Base-by-base conservation (phyloP, 2,888 invertebrate genomes). In the Nomada ferruginata region DNA sequence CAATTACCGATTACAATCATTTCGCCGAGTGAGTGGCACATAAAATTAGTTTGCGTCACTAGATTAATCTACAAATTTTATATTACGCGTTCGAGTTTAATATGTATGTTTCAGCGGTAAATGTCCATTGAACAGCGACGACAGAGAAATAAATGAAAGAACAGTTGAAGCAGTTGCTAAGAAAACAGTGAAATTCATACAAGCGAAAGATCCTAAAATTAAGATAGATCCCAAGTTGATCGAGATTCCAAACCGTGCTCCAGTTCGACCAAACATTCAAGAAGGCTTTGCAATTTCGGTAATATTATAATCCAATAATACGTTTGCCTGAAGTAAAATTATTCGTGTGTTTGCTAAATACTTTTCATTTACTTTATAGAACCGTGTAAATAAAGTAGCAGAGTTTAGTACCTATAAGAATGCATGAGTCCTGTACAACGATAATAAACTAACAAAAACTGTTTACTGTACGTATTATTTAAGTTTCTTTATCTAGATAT, bases 1-100 rank as follows among this genome's bases (percentile, higher is more conserved):
- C 94, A 15, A 94, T 95, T 18, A 93, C 90, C 1, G 94, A 94
- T 89, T 96, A 96, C 86, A 82, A 83, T 1, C 96, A 96, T 91
- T 96, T 96, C 82, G 92, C 94, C 80, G 94, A 1, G 42, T 52
- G 11, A 53, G 53, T 61, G 23, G 42, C 20, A 50, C 18, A 2
- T 36, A 15, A 15, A 29, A 20, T 13, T 20, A 52, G 29, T n/a
- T 53, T 13, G 13, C 20, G n/a, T 13, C 15, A 10, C 44, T 47
- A 18, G 13, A 26, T 11, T 64, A 50, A 26, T 23, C 18, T 5
- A 5, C 20, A 60, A 52, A 36, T 52, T 68, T 36, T 50, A 18
- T 10, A 23, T 26, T 55, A 20, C 50, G 26, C 42, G 29, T 63
- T 47, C 60, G 63, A 36, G 47, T 71, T 63, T 47, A 36, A 42